Base-by-base conservation (phyloP, 2,113 vertebrate genomes). In the Serilophus lunatus region DNA sequence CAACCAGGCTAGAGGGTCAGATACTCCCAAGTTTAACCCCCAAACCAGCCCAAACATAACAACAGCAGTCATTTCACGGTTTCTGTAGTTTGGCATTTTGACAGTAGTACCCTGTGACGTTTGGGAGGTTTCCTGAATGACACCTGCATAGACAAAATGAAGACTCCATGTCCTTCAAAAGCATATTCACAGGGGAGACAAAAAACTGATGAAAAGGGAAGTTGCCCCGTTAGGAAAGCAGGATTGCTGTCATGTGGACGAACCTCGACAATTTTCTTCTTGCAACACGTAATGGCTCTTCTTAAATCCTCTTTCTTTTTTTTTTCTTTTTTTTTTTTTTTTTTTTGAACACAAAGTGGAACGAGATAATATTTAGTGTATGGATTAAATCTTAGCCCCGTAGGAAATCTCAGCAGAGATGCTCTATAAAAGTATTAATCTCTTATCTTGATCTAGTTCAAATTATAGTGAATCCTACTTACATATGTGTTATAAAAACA, bases 381-480 rank as follows among this genome's bases (percentile, higher is more conserved):
- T n/a, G 91, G 90, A 54, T 90, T 91, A 87, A 92, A 61, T 84
- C 69, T 91, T 60, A 76, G 31, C 36, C 59, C 70, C 23, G 19
- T 59, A 82, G 86, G 89, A 92, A 95, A 85, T 64, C 74, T 82
- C 89, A 35, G 57, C 69, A 93, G 78, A 95, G 96, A 96, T 95
- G 95, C 92, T 85, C 95, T 88, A 64, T 42, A 83, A 82, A 82
- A 90, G 35, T 49, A 91, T 80, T 87, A 85, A 80, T 84, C 88
- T 86, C 88, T 94, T 95, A 95, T 93, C 92, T 96, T 64, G 94
- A 96, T 96, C 92, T 91, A 86, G 50, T 88, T 64, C 56, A 87
- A 90, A 90, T 86, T 80, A 78, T 85, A 94, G 80, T 57, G 92
- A 88, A 92, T 38, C 90, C 88, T 80, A 85, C 92, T 94, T 83